Evolutionary conservation across 2,797 vertebrate species (phyloP), one percentile per base, ranked within the genome.

Genomic region (Neopelma chrysocephalum): DNA sequence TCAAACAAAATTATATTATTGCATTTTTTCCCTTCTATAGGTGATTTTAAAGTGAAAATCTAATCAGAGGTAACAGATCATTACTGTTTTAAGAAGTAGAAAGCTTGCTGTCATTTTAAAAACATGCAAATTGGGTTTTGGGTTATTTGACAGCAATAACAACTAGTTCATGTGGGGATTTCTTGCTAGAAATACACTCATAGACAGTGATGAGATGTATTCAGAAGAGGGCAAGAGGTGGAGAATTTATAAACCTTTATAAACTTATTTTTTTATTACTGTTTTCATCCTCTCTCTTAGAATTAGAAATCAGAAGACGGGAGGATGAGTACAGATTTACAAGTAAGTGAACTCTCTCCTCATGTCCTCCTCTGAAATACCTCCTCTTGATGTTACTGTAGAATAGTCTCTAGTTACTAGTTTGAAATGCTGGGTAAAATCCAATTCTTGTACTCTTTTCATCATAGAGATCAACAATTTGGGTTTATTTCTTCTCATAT

Each of bases 301-400:
- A 99, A 97, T 98, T 99, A 98, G 99, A 99, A 98, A 99, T 99
- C 98, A 99, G 99, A 99, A 99, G 99, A 99, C 99, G 99, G 97
- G 99, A 99, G 98, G 99, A 99, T 99, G 99, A 99, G 97, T 99
- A 99, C 99, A 99, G 99, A 98, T 99, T 99, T 98, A 99, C 99
- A 99, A 99, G 99, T 99, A 99, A 99, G 99, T 99, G 97, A 96
- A 93, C 94, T 96, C 97, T 98, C 96, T 98, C 96, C 97, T 98
- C 96, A 72, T 96, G 93, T 95, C 96, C 93, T 97, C 91, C 79
- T 97, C 94, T 97, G 94, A 81, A 96, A 93, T 96, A 96, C 91
- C 38, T 92, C 18, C 54, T 82, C 84, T 85, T 90, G 82, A 48
- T 72, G 71, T 75, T 68, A 20, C 45, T 36, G 69, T 43, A 89